A percentile compares a stretch with the other conserved stretches of the same genome.
These are phyloP conservation scores for Listrodromus nycthemerus DNA, from an alignment of 2,888 invertebrate species.

Conservation along the genomic window DNA sequence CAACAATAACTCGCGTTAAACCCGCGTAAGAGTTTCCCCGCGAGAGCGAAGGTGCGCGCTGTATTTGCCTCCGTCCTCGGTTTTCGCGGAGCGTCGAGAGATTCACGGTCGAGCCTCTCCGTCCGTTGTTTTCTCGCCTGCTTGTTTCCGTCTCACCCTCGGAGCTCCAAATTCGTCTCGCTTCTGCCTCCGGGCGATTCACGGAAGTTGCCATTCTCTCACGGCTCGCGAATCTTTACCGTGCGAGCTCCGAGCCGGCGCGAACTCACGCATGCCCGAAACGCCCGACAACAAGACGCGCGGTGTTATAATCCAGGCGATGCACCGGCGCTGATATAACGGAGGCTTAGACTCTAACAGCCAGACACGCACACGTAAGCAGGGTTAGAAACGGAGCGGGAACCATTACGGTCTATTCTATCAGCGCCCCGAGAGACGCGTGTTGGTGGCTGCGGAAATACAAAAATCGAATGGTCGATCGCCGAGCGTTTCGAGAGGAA, in stretches of 20 bases:
- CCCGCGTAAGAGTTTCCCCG: slow-evolving; percentile 54
- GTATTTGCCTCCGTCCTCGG: slow-evolving; percentile 31
- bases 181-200: slow-evolving; percentile 46
- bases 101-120: slow-evolving; percentile 15
- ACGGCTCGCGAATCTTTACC: slow-evolving; percentile 33
- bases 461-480: slow-evolving; percentile 27
- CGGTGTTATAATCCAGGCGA: slow-evolving; percentile 8
- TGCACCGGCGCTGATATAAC: not conserved
- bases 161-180: slow-evolving; percentile 35
- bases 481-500: not conserved
- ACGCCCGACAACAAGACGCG: slow-evolving; percentile 9
- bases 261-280: not conserved
- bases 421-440: slow-evolving; percentile 44
- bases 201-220: slow-evolving; percentile 38
- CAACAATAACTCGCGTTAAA: slow-evolving; percentile 65
- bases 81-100: not conserved
- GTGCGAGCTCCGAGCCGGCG: not conserved
- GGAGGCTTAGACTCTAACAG: not conserved
- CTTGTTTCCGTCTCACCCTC: not conserved
- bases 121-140: not conserved
- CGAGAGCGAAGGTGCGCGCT: not conserved
- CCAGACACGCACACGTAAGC: not conserved
- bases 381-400: not conserved
- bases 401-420: slow-evolving; percentile 48
- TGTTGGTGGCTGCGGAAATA: slow-evolving; percentile 22